Evolutionary conservation across 2,797 vertebrate genomes (phyloP), one percentile per base, ranked within the genome.

Genomic region (Poecilia velifera): DNA sequence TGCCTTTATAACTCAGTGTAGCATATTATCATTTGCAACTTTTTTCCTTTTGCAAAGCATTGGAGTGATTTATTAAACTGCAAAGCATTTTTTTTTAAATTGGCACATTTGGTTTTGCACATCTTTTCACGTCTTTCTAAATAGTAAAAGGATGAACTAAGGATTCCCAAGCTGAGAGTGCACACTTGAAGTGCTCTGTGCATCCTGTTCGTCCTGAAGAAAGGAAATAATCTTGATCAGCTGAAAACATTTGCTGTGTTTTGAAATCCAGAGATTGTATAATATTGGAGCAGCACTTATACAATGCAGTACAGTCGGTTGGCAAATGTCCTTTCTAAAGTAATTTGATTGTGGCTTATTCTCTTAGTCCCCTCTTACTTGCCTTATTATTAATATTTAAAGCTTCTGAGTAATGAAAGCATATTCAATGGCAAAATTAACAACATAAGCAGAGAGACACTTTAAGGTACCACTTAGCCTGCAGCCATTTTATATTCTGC

Each of bases 381-480:
- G 9, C 70, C 49, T 84, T 76, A 66, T 87, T 80, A 80, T 82
- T 83, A 73, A 80, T 89, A 59, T 49, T 68, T 57, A 18, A 53
- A 75, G 75, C 47, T 57, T 68, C 9, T 7, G 39, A 57, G 74
- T 66, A 81, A 57, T 79, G n/a, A 75, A 81, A 46, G 13, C 79
- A 59, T 43, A 45, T 28, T 82, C 22, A 84, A 71, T 25, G 36
- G 51, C 59, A 74, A 82, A 84, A 81, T 74, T 45, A 76, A 87
- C 16, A 51, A 72, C 78, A 88, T 74, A 76, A 83, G 74, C 84
- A 47, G 51, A 68, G 78, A 86, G 82, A 86, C 43, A 79, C 76
- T 76, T 53, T 66, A 86, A 53, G 55, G 43, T 82, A 78, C 78
- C 77, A 73, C 76, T 47, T 76, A 49, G n/a, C 73, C 72, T 75